Evolutionary conservation across 1,140 invertebrate species (phyloP), one percentile per base, ranked within the genome.

Genomic region (Branchinecta lindahli): DNA sequence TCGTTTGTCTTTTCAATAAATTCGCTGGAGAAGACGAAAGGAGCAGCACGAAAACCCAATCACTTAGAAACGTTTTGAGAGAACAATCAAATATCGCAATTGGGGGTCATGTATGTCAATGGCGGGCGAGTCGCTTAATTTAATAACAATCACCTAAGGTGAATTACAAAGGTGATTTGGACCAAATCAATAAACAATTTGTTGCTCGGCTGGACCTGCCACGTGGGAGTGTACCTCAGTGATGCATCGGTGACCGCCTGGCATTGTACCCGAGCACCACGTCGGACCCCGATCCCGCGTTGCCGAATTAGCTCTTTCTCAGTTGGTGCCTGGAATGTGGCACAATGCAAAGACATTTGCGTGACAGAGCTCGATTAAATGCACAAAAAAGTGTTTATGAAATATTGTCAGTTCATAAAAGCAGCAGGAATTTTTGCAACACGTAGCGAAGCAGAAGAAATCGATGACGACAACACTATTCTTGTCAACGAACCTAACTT

Each of bases 171-270:
- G 12, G 12, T 61, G 12, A 15, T 61, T 61, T 61, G 18, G 18
- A 61, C 52, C 52, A 61, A 61, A 61, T 61, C 52, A 61, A 61
- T 61, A 61, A 61, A 61, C 52, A 61, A 61, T 61, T 61, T 61
- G 52, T 20, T 61, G 52, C 52, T 61, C 18, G 1, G 52, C 18
- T 61, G 52, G 52, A 61, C 12, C 52, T 20, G 52, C 18, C 52
- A 61, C 12, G 18, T 61, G 52, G 52, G 52, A 61, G 52, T 61
- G 52, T 61, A 61, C 52, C 12, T 12, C 52, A 15, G 52, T 61
- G 52, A 61, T 61, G 12, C 52, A 61, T 61, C 52, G 52, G 12
- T 61, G 12, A 20, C 52, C 52, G 52, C 12, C 52, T 61, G 52
- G 52, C 18, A 61, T 33, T 33, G 33, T 33, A 33, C 33, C 33